Base-by-base conservation (phyloP, 2,888 invertebrate species). In the Calliopum simillimum region DNA sequence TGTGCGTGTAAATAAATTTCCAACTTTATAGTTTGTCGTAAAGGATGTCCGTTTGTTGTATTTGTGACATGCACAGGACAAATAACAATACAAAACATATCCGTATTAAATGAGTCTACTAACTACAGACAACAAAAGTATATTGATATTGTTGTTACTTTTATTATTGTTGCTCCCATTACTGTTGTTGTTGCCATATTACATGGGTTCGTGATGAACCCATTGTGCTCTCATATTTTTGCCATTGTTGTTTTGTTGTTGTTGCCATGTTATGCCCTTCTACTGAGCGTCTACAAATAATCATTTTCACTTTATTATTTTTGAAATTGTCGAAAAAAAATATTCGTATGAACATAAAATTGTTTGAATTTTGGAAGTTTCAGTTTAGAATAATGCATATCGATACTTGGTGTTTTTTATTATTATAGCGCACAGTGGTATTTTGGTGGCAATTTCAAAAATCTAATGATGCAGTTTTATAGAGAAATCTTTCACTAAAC, bases 291-390 rank as follows among this genome's bases (percentile, higher is more conserved):
- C 51, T 56, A 65, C 70, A 62, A 47, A 65, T 65, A 59, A 68
- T 65, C 68, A 68, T 72, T 70, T 72, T 43, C 44, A 65, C 68
- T 70, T 70, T 72, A 70, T 70, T 70, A 70, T 70, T 70, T 33
- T 68, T 65, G 68, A 62, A 65, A 61, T 65, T 65, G 51, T 43
- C 58, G 55, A 55, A 65, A 55, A 33, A 8, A 8, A 33, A 33
- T 33, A 33, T 8, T 8, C 5, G 4, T 2, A 33, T 43, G 19
- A 65, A 55, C 44, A 55, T 23, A 23, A 61, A 61, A 44, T 61
- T 46, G 61, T 33, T 33, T 33, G 8, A 33, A 33, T 33, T 5
- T 33, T 33, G 33, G 33, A 33, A 33, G 8, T 33, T 6, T 8
- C 33, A 33, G 8, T 8, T 1, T 6, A 33, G 0, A 8, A 8